Base-by-base conservation (phyloP, 1,140 invertebrate genomes). In the Diplogasteroides magnus region DNA sequence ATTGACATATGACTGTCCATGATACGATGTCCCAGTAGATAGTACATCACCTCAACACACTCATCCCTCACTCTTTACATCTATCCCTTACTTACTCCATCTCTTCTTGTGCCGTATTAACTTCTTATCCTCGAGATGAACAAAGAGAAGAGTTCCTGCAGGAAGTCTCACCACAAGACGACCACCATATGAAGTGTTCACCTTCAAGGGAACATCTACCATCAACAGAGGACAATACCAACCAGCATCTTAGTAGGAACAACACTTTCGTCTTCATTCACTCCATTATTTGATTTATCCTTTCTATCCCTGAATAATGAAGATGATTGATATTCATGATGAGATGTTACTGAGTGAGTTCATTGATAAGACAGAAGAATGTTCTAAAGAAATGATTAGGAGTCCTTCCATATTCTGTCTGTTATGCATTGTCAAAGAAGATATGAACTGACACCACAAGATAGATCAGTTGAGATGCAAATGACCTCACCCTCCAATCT, bases 401-500 rank as follows among this genome's bases (percentile, higher is more conserved):
- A 1, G 79, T 64, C 6, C 78, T 27, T n/a, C n/a, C n/a, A n/a
- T n/a, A n/a, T n/a, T n/a, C n/a, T 37, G 95, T 65, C 87, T 97
- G 94, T 83, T 96, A 97, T 19, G 94, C 94, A 82, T 98, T 96
- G 84, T 98, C 95, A 83, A 98, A 94, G 85, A 94, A 97, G 70
- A 98, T 95, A 80, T 98, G 95, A 70, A 93, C 93, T 97, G 83
- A 48, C 88, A 78, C 19, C 14, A 37, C 25, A 37, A 2, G 11
- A 73, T 64, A 28, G 26, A 15, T 1, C 13, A 48, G 60, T 25
- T 55, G 14, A 72, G 19, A 29, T 26, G 23, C 26, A 74, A 70
- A 29, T n/a, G n/a, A n/a, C n/a, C n/a, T n/a, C n/a, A n/a, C n/a
- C n/a, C 77, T 77, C 77, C 19, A 79, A 31, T 59, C 65, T 61